phyloP scores from a whole-genome alignment of 2,888 invertebrate genomes.

The Metacarcinus magister region DNA sequence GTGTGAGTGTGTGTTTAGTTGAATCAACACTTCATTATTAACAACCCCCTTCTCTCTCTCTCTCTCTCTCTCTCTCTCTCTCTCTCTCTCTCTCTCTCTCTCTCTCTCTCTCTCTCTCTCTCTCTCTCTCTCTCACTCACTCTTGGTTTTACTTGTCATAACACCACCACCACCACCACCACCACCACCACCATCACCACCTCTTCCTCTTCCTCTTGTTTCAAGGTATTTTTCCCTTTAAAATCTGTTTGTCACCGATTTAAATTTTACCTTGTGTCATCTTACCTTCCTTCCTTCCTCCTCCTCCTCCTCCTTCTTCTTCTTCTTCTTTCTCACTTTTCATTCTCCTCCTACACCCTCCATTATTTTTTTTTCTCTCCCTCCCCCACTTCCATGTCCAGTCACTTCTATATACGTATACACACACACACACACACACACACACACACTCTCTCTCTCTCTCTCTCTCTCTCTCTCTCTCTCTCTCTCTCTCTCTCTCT shows the following conservation, averaged over 20 bases:
- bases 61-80: conserved; percentile 29
- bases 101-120: conserved; percentile 69
- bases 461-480: too few species aligned
- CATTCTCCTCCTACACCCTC: background rate
- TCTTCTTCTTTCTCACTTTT: conserved; percentile 29
- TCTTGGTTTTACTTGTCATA: background rate
- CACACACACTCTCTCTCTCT: too few species aligned
- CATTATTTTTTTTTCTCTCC: background rate
- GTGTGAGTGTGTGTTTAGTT: background rate
- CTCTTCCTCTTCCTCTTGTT: background rate
- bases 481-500: too few species aligned
- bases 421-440: too few species aligned
- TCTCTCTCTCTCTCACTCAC: conserved; percentile 58
- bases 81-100: conserved; percentile 63
- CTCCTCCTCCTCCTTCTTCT: background rate
- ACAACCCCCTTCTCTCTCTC: background rate
- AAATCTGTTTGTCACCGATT: too few species aligned
- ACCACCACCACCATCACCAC: too few species aligned
- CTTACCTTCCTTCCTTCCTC: background rate
- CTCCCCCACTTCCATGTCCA: too few species aligned
- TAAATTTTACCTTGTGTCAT: background rate
- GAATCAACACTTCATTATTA: background rate
- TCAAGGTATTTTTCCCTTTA: background rate
- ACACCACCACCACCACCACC: too few species aligned
- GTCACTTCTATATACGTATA: too few species aligned